A percentile compares a stretch with the other conserved stretches of the same genome.
Evolutionary conservation across 2,888 invertebrate species (phyloP).

Genomic region (Caenorhabditis becei): DNA sequence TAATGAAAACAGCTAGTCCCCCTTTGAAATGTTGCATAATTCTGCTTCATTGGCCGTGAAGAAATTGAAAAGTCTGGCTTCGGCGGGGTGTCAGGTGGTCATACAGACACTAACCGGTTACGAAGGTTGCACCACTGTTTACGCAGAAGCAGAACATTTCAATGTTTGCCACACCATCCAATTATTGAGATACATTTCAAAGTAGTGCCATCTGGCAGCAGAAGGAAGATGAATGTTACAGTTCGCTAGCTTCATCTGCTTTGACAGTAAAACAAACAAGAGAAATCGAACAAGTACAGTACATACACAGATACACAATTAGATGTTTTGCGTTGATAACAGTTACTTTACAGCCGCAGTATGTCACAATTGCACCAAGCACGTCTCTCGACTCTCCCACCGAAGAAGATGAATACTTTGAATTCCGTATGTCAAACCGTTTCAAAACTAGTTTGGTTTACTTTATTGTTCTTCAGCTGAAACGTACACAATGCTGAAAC

Average conservation of each 20-base stretch:
- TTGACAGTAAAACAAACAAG: neutral
- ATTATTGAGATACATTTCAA: conserved; percentile 19
- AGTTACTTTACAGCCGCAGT: conserved; percentile 44
- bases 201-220: conserved; percentile 11
- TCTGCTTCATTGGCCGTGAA: conserved; percentile 34
- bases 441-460: conserved; percentile 4
- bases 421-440: conserved; percentile 59
- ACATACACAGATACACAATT: neutral
- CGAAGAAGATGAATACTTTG: conserved; percentile 62
- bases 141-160: conserved; percentile 25
- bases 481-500: conserved; percentile 57
- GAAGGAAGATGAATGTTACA: neutral
- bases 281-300: too few species aligned
- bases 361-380: conserved; percentile 67
- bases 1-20: neutral
- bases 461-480: conserved; percentile 45
- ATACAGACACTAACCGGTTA: conserved; percentile 45
- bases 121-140: conserved; percentile 48
- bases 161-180: conserved; percentile 24
- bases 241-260: neutral
- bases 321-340: neutral
- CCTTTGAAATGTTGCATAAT: conserved; percentile 6
- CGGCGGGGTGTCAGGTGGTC: conserved; percentile 25
- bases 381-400: conserved; percentile 63
- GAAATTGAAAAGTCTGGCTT: conserved; percentile 1